A percentile compares a stretch with the other conserved stretches of the same genome.
Conservation (phyloP, 2,113 vertebrate species). For the Eulacestoma nigropectus region DNA sequence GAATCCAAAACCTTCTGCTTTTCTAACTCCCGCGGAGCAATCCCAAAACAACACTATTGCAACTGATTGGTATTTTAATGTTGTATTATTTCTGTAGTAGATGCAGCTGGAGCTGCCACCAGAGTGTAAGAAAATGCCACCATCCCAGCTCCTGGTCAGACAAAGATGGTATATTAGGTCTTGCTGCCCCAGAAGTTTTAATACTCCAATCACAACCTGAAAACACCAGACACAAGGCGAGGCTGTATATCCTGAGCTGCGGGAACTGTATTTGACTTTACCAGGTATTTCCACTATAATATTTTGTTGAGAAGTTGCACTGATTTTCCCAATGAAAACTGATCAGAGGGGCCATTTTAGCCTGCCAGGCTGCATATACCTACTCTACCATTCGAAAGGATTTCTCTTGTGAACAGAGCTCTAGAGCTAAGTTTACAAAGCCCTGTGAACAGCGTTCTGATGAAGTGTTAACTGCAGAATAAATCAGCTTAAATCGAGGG, state of each 20-base stretch:
- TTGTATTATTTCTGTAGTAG: neutral
- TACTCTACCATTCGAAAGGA: neutral
- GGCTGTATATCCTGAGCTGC: neutral
- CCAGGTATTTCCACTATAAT: neutral
- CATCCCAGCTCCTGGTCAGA: neutral
- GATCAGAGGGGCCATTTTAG: neutral
- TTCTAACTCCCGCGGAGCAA: neutral
- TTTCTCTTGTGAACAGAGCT: neutral
- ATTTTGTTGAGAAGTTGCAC: neutral
- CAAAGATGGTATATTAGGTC: neutral
- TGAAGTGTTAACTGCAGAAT: conserved; percentile 19
- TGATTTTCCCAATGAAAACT: neutral
- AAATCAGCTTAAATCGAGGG: conserved; percentile 12
- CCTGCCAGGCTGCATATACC: neutral
- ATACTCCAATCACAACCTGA: neutral
- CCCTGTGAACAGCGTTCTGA: neutral
- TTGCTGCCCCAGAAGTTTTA: neutral
- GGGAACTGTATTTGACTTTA: neutral
- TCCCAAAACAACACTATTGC: neutral
- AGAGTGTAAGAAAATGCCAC: neutral
- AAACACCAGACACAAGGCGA: neutral
- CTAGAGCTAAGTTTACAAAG: conserved; percentile 33
- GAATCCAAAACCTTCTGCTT: neutral
- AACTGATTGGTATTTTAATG: neutral
- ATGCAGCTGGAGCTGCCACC: neutral